phyloP scores from a whole-genome alignment of 2,113 vertebrate species.

The Rhinogobius similis region DNA sequence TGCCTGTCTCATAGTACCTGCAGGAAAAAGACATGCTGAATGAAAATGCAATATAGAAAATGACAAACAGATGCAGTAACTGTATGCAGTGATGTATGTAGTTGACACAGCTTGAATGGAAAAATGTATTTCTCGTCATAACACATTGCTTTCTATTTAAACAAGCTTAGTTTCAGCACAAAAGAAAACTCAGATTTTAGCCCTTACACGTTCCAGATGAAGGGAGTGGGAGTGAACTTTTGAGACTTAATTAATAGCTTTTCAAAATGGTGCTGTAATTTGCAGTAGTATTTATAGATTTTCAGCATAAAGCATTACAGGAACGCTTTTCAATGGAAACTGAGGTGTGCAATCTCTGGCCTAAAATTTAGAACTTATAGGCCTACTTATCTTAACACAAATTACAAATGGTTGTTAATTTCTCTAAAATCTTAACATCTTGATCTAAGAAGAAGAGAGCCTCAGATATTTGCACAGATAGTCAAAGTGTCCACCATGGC shows the following conservation, averaged over 20 bases:
- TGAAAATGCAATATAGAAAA: neutral
- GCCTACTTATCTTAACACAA: no score
- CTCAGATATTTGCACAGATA: neutral
- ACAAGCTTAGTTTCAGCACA: neutral
- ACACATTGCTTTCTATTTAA: neutral
- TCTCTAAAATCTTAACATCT: conserved; percentile 24
- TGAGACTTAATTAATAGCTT: neutral
- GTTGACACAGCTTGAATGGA: neutral
- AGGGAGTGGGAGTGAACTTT: neutral
- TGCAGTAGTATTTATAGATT: neutral
- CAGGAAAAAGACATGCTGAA: neutral
- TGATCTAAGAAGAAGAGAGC: conserved; percentile 18
- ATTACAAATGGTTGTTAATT: conserved; percentile 13
- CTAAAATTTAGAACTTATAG: no score
- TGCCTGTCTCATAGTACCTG: conserved; percentile 99
- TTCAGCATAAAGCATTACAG: neutral
- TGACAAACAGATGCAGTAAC: neutral
- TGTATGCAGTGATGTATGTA: neutral
- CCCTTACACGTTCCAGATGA: neutral
- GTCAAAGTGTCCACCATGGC: conserved; percentile 68
- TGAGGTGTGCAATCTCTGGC: neutral
- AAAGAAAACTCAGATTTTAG: neutral
- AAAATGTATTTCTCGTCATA: neutral
- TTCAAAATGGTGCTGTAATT: neutral
- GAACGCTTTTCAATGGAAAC: neutral